These are phyloP conservation scores for Acromyrmex echinatior DNA, from an alignment of 1,140 invertebrate species.

Conservation along the genomic window DNA sequence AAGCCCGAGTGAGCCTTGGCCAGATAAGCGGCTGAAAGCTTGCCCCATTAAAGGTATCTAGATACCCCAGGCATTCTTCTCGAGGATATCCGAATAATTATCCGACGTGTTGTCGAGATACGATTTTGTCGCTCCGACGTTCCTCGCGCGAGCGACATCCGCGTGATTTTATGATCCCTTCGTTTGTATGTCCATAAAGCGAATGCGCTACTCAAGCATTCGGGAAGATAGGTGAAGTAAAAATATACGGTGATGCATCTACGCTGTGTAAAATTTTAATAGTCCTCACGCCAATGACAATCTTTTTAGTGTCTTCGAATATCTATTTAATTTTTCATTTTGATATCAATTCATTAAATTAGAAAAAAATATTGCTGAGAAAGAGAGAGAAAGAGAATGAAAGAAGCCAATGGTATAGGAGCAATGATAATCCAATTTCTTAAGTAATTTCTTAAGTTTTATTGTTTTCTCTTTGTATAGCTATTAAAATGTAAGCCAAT, in stretches of 20 bases:
- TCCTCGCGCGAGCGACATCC: slow-evolving; percentile 65
- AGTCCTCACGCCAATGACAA: background rate
- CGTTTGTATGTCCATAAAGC: slow-evolving; percentile 42
- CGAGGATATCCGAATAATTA: slow-evolving; percentile 83
- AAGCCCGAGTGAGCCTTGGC: slow-evolving; percentile 81
- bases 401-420: background rate
- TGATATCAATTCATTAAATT: slow-evolving; percentile 6
- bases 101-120: slow-evolving; percentile 81
- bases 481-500: too few species aligned
- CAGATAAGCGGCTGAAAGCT: slow-evolving; percentile 84
- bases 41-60: slow-evolving; percentile 84
- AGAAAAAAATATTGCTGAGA: background rate
- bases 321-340: background rate
- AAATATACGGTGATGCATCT: slow-evolving; percentile 52
- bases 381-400: background rate
- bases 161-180: slow-evolving; percentile 71
- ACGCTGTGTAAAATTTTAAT: slow-evolving; percentile 16
- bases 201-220: slow-evolving; percentile 37
- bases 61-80: slow-evolving; percentile 82
- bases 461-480: too few species aligned
- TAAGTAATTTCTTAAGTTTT: too few species aligned
- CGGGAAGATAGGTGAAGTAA: background rate
- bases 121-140: slow-evolving; percentile 71
- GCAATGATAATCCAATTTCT: too few species aligned
- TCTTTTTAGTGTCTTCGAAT: background rate